phyloP scores from a whole-genome alignment of 2,888 invertebrate species.

The Coelinius sp. region DNA sequence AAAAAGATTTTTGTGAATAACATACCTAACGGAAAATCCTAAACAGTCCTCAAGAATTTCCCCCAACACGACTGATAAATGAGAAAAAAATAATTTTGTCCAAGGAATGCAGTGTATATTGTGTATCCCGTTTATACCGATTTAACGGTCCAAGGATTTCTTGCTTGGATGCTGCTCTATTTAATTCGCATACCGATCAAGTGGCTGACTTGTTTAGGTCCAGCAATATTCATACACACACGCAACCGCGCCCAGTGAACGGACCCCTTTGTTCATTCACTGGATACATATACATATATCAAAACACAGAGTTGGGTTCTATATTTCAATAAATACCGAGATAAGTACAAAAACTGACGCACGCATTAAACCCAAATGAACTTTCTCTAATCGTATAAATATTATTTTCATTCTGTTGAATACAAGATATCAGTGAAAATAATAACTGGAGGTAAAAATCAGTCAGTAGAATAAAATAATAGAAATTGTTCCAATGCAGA shows the following conservation, averaged over 20 bases:
- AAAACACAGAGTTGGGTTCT: neutral
- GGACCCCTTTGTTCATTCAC: constrained; percentile 32
- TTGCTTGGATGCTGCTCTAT: constrained; percentile 28
- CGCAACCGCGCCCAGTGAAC: constrained; percentile 27
- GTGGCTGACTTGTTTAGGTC: constrained; percentile 19
- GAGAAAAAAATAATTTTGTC: neutral
- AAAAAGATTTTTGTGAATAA: neutral
- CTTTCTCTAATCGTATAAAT: neutral
- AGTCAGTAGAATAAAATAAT: too few relatives aligned
- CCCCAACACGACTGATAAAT: neutral
- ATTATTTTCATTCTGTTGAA: too few relatives aligned
- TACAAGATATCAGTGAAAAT: too few relatives aligned
- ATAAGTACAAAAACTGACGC: neutral
- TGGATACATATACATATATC: constrained; percentile 19
- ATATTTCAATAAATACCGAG: neutral
- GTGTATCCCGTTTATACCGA: constrained; percentile 17
- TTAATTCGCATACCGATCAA: constrained; percentile 27
- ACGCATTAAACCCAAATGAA: neutral
- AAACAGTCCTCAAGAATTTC: too few relatives aligned
- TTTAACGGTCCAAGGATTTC: constrained; percentile 25
- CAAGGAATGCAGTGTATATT: neutral
- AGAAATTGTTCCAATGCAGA: too few relatives aligned
- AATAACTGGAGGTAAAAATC: too few relatives aligned
- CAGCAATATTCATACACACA: constrained; percentile 1
- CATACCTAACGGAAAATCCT: neutral